A percentile compares a stretch with the other conserved stretches of the same genome.
phyloP scores from a whole-genome alignment of 2,113 vertebrate genomes.

The Syrmaticus mikado region DNA sequence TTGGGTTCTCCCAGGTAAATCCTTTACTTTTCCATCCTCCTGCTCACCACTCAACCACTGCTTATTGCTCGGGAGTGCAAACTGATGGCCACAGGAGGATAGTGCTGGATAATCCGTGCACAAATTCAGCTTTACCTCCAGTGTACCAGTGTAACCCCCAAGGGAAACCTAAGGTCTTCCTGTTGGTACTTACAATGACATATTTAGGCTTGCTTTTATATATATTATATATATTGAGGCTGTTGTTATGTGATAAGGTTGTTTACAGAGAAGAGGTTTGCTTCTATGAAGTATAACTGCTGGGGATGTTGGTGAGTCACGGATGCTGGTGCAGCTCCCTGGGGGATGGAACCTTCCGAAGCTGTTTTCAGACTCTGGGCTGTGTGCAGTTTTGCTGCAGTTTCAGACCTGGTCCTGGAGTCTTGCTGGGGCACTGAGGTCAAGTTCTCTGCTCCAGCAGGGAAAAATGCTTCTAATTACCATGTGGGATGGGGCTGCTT shows the following conservation, averaged over 20 bases:
- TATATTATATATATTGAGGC: too few relatives aligned
- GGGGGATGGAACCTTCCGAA: neutral
- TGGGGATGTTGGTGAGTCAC: neutral
- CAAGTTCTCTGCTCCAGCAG: neutral
- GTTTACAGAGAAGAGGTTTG: neutral
- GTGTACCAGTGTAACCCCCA: neutral
- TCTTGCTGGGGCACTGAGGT: neutral
- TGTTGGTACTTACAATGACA: neutral
- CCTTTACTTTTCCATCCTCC: neutral
- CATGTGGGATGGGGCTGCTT: neutral
- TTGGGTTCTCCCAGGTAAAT: neutral
- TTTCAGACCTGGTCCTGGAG: neutral
- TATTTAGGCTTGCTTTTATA: neutral
- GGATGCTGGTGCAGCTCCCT: neutral
- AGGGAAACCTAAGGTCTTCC: neutral
- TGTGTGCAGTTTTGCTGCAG: neutral
- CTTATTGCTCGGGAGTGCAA: neutral
- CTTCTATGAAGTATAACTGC: accelerated
- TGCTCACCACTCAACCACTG: accelerated
- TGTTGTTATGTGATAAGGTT: neutral
- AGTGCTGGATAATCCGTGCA: neutral
- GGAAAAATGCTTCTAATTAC: slow-evolving; percentile 21
- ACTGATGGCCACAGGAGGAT: neutral
- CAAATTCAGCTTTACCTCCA: neutral
- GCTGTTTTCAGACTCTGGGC: neutral